Conservation (phyloP, 2,797 vertebrate genomes). For the Bothrops alternatus region DNA sequence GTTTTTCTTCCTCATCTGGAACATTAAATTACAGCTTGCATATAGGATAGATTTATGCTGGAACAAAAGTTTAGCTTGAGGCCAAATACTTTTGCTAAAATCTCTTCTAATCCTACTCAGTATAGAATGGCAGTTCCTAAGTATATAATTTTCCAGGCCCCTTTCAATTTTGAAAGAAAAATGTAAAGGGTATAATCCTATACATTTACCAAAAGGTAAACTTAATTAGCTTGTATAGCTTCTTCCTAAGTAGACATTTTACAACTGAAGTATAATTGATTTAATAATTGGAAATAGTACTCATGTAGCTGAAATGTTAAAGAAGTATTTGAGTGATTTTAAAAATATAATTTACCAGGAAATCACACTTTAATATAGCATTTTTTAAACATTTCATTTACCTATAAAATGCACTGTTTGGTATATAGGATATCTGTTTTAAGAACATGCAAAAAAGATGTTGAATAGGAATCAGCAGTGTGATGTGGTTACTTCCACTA, state of each 20-base stretch:
- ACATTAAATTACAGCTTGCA: constrained; percentile 35
- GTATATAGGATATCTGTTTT: neutral
- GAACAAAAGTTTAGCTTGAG: constrained; percentile 44
- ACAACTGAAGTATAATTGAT: neutral
- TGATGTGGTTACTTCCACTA: neutral
- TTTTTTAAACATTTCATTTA: neutral
- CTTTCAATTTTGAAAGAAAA: neutral
- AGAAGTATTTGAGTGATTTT: neutral
- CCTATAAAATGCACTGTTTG: neutral
- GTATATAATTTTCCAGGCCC: neutral
- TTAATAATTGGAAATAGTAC: neutral
- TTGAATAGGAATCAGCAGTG: neutral
- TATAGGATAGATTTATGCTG: constrained; percentile 25
- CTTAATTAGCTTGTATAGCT: neutral
- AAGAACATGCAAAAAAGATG: neutral
- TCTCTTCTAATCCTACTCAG: constrained; percentile 33
- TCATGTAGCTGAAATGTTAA: neutral
- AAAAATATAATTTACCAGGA: neutral
- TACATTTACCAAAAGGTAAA: neutral
- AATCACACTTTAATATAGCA: neutral
- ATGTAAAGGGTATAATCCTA: neutral
- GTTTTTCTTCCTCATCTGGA: constrained; percentile 27
- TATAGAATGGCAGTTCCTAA: constrained; percentile 31
- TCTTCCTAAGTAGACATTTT: neutral
- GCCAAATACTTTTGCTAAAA: constrained; percentile 27